Evolutionary conservation across 1,140 invertebrate species (phyloP).

Genomic region (Kradibia gibbosae): DNA sequence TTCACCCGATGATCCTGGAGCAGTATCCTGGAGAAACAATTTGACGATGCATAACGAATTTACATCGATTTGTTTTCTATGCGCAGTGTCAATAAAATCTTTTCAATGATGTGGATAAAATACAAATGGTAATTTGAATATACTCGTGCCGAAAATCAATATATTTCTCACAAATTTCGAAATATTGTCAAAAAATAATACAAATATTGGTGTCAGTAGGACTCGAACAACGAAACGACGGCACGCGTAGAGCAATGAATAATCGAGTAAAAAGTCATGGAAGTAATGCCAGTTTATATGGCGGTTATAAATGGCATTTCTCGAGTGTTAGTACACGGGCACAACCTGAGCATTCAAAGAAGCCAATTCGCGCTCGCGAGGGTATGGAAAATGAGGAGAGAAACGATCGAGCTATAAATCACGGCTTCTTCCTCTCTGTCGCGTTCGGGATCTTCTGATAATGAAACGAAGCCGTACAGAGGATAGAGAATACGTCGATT

Average conservation of each 20-base stretch:
- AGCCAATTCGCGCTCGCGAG: constrained; percentile 5
- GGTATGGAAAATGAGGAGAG: constrained; percentile 27
- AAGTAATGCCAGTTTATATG: constrained; percentile 35
- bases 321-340: constrained; percentile 28
- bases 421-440: constrained; percentile 33
- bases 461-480: neutral
- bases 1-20: too few relatives aligned
- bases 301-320: constrained; percentile 42
- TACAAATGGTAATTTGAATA: too few relatives aligned
- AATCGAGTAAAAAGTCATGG: constrained; percentile 31
- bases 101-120: too few relatives aligned
- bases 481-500: neutral
- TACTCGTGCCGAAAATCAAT: neutral
- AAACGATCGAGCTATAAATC: constrained; percentile 48
- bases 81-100: too few relatives aligned
- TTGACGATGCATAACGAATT: too few relatives aligned
- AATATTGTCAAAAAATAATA: constrained; percentile 24
- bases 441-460: neutral
- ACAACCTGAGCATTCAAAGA: constrained; percentile 19
- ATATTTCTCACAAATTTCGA: neutral
- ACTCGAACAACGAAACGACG: constrained; percentile 4
- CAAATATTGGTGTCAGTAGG: constrained; percentile 5
- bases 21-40: too few relatives aligned
- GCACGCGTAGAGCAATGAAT: constrained; percentile 21
- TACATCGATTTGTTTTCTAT: too few relatives aligned